These are phyloP conservation scores for Rhinogobius similis DNA, from an alignment of 2,113 vertebrate genomes.

Conservation along the genomic window DNA sequence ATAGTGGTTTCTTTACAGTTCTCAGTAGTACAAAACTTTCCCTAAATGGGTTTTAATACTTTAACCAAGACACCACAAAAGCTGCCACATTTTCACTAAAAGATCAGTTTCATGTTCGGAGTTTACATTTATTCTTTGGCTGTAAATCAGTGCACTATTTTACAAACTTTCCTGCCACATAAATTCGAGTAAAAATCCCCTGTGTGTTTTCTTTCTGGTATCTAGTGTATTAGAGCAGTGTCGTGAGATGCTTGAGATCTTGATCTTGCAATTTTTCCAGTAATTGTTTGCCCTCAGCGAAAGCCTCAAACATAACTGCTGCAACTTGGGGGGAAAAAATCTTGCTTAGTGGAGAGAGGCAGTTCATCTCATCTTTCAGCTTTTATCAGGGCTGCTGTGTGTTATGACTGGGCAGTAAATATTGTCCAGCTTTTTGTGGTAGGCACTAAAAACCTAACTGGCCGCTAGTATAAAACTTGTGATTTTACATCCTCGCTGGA, in stretches of 20 bases:
- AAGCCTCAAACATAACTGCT: conserved; percentile 54
- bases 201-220: not conserved
- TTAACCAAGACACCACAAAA: conserved; percentile 12
- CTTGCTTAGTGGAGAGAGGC: conserved; percentile 44
- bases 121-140: conserved; percentile 1
- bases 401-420: conserved; percentile 55
- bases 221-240: conserved; percentile 21
- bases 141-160: conserved; percentile 4
- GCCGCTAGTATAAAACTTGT: conserved; percentile 52
- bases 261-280: conserved; percentile 48
- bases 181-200: conserved; percentile 13
- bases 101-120: conserved; percentile 5
- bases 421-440: conserved; percentile 34
- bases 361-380: conserved; percentile 31
- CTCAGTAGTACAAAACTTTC: not conserved
- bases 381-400: conserved; percentile 39
- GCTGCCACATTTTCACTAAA: conserved; percentile 4
- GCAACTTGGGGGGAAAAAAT: conserved; percentile 47
- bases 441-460: conserved; percentile 35
- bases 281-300: conserved; percentile 56
- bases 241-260: conserved; percentile 26
- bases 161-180: conserved; percentile 4
- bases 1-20: not conserved
- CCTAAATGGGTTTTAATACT: not conserved
- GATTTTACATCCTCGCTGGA: conserved; percentile 62